A percentile compares a stretch with the other conserved stretches of the same genome.
Evolutionary conservation across 2,888 invertebrate species (phyloP).

Genomic region (Harpagoxenus sublaevis): DNA sequence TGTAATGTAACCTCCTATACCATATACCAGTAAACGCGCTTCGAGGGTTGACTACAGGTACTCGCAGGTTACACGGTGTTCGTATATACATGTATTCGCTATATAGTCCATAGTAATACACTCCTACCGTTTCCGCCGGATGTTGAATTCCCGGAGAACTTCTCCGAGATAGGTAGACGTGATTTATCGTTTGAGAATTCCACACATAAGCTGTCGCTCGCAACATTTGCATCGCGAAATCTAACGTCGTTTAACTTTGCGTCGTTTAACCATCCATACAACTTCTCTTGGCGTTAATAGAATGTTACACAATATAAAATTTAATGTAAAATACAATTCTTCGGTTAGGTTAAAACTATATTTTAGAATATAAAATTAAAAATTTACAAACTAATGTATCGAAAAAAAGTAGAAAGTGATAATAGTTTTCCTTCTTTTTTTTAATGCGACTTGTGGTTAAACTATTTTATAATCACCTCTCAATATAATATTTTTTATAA

Average conservation of each 20-base stretch:
- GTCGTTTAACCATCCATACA: neutral
- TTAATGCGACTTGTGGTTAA: too few relatives aligned
- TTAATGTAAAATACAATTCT: neutral
- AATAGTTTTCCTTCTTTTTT: too few relatives aligned
- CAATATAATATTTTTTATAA: neutral
- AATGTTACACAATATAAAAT: neutral
- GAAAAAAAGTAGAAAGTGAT: too few relatives aligned
- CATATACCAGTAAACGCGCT: neutral
- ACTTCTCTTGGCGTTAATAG: neutral
- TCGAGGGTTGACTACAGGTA: neutral
- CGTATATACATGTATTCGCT: neutral
- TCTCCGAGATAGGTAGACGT: slow-evolving; percentile 46
- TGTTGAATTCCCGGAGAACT: slow-evolving; percentile 60
- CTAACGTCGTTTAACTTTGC: slow-evolving; percentile 1
- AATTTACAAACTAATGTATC: too few relatives aligned
- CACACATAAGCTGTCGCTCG: neutral
- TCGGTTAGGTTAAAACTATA: neutral
- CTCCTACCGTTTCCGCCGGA: slow-evolving; percentile 49
- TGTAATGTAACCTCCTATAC: neutral
- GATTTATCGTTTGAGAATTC: slow-evolving; percentile 24
- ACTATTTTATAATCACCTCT: too few relatives aligned
- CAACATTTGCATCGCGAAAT: slow-evolving; percentile 13
- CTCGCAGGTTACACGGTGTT: slow-evolving; percentile 19
- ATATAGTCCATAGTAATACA: slow-evolving; percentile 7
- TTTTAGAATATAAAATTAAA: too few relatives aligned